Percentiles rank a stretch among this genome's conserved stretches.
phyloP scores from a whole-genome alignment of 2,888 invertebrate genomes.

The Spodoptera picta region DNA sequence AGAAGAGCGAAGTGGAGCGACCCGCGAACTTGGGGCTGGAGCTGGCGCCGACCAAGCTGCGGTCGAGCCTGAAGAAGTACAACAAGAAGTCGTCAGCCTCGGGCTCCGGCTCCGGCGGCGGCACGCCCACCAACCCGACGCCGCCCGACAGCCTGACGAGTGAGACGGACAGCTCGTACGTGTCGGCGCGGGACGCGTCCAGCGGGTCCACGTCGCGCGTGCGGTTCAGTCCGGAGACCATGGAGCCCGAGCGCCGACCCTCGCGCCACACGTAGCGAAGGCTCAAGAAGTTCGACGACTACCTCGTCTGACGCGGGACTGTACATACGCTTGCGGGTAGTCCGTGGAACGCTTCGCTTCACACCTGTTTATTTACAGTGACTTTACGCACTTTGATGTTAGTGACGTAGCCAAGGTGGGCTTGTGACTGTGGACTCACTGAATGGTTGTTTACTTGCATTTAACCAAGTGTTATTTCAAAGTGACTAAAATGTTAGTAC shows the following conservation, averaged over 20 bases:
- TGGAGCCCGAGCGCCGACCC: slow-evolving; percentile 81
- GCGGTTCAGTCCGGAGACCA: slow-evolving; percentile 93
- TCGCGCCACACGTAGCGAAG: slow-evolving; percentile 84
- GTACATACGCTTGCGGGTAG: slow-evolving; percentile 68
- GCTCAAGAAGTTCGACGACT: slow-evolving; percentile 84
- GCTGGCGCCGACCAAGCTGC: slow-evolving; percentile 90
- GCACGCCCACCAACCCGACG: slow-evolving; percentile 94
- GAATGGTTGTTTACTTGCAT: slow-evolving; percentile 29
- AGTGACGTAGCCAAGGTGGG: slow-evolving; percentile 45
- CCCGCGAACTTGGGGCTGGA: slow-evolving; percentile 89
- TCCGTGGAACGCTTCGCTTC: slow-evolving; percentile 69
- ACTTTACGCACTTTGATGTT: slow-evolving; percentile 43
- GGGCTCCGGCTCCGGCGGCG: slow-evolving; percentile 90
- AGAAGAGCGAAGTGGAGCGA: slow-evolving; percentile 77
- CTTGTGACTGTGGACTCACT: slow-evolving; percentile 20
- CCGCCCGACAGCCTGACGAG: slow-evolving; percentile 95
- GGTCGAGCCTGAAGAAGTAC: slow-evolving; percentile 94
- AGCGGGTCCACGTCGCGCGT: slow-evolving; percentile 92
- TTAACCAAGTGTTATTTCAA: slow-evolving; percentile 24
- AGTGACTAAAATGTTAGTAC: slow-evolving; percentile 23
- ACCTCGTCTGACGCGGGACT: slow-evolving; percentile 77
- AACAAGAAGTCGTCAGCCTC: slow-evolving; percentile 86
- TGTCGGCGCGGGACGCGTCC: slow-evolving; percentile 94
- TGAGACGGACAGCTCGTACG: slow-evolving; percentile 95
- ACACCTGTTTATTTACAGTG: slow-evolving; percentile 38